Conservation (phyloP, 2,113 vertebrate genomes). For the Istiophorus platypterus region DNA sequence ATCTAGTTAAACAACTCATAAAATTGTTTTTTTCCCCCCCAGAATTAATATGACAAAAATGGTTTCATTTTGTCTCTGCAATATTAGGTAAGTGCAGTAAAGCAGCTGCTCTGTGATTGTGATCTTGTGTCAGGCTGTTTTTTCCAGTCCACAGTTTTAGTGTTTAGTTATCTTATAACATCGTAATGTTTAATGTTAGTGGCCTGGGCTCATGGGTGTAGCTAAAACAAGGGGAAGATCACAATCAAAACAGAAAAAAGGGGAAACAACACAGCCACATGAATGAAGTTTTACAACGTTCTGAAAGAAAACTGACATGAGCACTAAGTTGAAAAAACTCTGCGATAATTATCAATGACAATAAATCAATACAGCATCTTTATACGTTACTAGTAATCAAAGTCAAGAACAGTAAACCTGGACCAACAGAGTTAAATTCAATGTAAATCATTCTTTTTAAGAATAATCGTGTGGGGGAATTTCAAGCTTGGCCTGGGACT, state of each 20-base stretch:
- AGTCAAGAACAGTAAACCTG: background rate
- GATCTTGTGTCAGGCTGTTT: background rate
- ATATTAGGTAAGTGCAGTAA: background rate
- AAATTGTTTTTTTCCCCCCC: too few species aligned
- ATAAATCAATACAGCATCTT: slow-evolving; percentile 1
- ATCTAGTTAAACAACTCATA: too few species aligned
- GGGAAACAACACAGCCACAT: background rate
- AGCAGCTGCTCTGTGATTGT: background rate
- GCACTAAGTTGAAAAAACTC: slow-evolving; percentile 8
- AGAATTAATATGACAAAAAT: background rate
- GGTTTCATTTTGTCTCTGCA: background rate
- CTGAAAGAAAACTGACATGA: slow-evolving; percentile 3
- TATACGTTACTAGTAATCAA: slow-evolving; percentile 24
- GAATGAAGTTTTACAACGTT: slow-evolving; percentile 15
- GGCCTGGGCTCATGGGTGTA: background rate
- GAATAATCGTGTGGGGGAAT: background rate
- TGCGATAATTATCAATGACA: background rate
- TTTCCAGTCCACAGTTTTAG: too few species aligned
- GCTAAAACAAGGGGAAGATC: background rate
- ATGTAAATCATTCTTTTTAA: background rate
- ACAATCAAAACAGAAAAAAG: slow-evolving; percentile 1
- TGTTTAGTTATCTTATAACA: background rate
- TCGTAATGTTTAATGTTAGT: background rate
- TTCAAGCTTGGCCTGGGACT: slow-evolving; percentile 1
- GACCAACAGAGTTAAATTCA: slow-evolving; percentile 22